A percentile compares a stretch with the other conserved stretches of the same genome.
Evolutionary conservation across 2,113 vertebrate genomes (phyloP).

Genomic region (Callithrix jacchus): DNA sequence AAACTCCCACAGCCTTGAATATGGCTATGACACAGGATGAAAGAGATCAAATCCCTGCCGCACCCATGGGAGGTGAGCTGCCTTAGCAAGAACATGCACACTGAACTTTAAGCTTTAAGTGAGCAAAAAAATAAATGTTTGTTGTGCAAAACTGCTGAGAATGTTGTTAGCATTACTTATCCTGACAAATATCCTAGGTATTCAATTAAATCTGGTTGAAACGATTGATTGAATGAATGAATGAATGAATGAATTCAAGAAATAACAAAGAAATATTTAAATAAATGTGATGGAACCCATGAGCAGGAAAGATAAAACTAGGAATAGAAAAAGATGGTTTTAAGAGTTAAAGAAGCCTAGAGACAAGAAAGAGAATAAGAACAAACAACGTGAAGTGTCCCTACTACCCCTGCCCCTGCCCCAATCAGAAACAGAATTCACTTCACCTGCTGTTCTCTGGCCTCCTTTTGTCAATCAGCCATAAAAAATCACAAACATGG

Average conservation of each 20-base stretch:
- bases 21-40: background rate
- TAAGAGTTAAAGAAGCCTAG: background rate
- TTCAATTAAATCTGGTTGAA: background rate
- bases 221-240: background rate
- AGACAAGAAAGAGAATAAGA: background rate
- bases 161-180: background rate
- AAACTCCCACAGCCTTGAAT: background rate
- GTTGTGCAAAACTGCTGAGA: background rate
- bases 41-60: background rate
- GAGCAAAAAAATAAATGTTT: background rate
- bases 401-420: background rate
- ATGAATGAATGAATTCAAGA: background rate
- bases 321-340: background rate
- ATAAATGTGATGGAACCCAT: background rate
- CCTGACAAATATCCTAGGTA: background rate
- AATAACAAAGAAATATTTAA: constrained; percentile 9
- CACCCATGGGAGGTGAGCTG: background rate
- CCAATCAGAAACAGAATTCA: background rate
- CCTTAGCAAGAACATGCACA: background rate
- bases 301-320: background rate
- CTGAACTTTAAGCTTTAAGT: background rate
- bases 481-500: background rate
- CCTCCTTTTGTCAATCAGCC: background rate
- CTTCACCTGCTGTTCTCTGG: background rate
- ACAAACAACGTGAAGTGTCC: background rate